Base-by-base conservation (phyloP, 2,888 invertebrate genomes). In the Lasioglossum malachurum region DNA sequence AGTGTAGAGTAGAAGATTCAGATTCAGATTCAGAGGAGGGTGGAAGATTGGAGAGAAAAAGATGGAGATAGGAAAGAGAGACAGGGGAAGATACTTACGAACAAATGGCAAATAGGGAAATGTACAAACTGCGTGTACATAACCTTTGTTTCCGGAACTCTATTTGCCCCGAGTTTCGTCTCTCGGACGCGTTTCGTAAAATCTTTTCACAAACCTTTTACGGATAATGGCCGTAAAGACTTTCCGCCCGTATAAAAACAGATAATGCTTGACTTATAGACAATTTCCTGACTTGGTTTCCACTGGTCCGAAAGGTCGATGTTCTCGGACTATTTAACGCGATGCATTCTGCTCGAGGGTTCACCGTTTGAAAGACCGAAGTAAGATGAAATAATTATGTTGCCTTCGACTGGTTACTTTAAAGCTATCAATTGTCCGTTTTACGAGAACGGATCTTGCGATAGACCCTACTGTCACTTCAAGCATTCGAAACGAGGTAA, bases 381-480 rank as follows among this genome's bases (percentile, higher is more conserved):
- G 57, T 80, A 89, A 86, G 80, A 93, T 94, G 91, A 93, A 94
- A 78, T 92, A 94, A 95, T 96, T 95, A 99, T 99, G 99, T 96
- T 99, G 94, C 98, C 98, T 67, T 98, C 98, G 83, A 98, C 98
- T 91, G 99, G 98, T 88, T 97, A 98, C 95, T 99, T 99, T 94
- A 97, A 98, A 96, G 97, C 97, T 92, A 97, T 98, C 89, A 97
- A 96, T 92, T 99, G 99, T 95, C 98, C 99, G 41, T 98, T 97
- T 96, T 98, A 97, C 95, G 97, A 97, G 93, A 97, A 96, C 94
- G 97, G 97, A 87, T 96, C 97, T 77, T 99, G 99, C 96, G 97
- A 97, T 91, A 96, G 99, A 93, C 98, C 98, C 38, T 98, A 98
- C 95, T 99, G 99, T 96, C 98, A 99, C 96, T 99, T 98, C 95